A percentile compares a stretch with the other conserved stretches of the same genome.
phyloP scores from a whole-genome alignment of 2,113 vertebrate species.

The Ammodytes dubius region DNA sequence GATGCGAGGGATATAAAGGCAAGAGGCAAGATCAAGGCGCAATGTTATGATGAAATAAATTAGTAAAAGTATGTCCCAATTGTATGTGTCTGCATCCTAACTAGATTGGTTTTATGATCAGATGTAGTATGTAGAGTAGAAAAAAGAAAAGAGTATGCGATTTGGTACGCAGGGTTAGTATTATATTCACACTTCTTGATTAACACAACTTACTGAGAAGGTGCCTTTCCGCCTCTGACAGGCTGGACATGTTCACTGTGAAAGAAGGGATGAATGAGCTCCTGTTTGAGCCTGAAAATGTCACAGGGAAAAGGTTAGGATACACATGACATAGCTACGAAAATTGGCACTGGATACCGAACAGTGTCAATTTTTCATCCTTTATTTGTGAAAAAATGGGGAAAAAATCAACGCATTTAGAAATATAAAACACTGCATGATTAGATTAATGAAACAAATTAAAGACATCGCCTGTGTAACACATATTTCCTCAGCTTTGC shows the following conservation, averaged over 20 bases:
- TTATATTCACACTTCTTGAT: neutral
- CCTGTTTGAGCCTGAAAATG: slow-evolving; percentile 78
- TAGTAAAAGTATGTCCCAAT: no score
- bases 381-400: neutral
- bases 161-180: no score
- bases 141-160: no score
- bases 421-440: neutral
- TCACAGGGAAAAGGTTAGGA: slow-evolving; percentile 56
- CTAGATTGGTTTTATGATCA: no score
- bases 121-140: no score
- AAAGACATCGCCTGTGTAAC: neutral
- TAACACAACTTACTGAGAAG: slow-evolving; percentile 80
- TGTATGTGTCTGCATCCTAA: no score
- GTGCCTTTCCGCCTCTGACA: slow-evolving; percentile 78
- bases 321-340: slow-evolving; percentile 33
- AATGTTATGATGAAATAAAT: no score
- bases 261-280: slow-evolving; percentile 80
- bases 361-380: neutral
- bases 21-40: no score
- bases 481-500: neutral
- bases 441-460: neutral
- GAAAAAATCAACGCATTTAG: neutral
- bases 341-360: slow-evolving; percentile 1
- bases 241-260: slow-evolving; percentile 75
- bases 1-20: no score